Base-by-base conservation (phyloP, 2,797 vertebrate genomes). In the Clamator glandarius region DNA sequence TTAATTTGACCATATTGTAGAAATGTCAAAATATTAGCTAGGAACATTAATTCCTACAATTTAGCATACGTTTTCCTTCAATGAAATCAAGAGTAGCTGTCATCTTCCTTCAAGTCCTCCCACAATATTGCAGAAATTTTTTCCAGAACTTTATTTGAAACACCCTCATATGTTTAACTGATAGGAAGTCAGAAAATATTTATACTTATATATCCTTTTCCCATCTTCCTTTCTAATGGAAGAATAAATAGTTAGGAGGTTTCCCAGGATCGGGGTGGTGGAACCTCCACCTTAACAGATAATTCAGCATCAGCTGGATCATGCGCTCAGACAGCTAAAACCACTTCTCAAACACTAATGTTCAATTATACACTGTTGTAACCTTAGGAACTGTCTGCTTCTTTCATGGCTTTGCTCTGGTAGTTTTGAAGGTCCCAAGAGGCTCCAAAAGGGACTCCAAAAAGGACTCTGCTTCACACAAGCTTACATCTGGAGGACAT, bases 11-110 rank as follows among this genome's bases (percentile, higher is more conserved):
- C 84, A 83, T 92, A 89, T 91, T 92, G 89, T 84, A 91, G 46
- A 77, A 85, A 77, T 91, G 92, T 94, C 95, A 95, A 95, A 95
- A 96, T 96, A 95, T 95, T 95, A 93, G 42, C 92, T 58, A 51
- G 11, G 68, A 92, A 95, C 91, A 94, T 83, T 64, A 92, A 85
- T 93, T 78, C 76, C 64, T 92, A 41, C 58, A 62, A 41, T 87
- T 89, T 42, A 85, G 28, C 72, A 41, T 89, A 83, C 52, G 89
- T 24, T 94, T 85, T 69, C 35, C 81, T 93, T 84, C 83, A 94
- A 92, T 29, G n/a, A 89, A 93, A 92, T 72, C 84, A 89, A 89
- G 93, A 61, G 42, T 66, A 77, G 86, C 81, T 92, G 72, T 87
- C 73, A 85, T 80, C 73, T 93, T 86, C 41, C 58, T 94, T 90